Conservation (phyloP, 1,140 invertebrate species). For the Drosophila willistoni region DNA sequence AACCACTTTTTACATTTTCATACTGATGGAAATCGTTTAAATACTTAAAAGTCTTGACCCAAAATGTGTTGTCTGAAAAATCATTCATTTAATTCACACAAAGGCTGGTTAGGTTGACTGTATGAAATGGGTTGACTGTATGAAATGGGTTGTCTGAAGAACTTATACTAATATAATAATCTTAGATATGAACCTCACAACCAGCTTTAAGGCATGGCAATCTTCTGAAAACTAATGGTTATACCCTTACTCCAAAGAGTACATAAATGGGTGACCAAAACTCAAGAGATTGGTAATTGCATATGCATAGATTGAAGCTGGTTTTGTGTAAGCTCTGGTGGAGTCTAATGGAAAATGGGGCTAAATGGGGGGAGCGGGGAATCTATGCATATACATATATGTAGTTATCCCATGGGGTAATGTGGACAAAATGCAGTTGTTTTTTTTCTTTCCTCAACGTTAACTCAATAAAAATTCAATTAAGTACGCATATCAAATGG, state of each 20-base stretch:
- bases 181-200: too few relatives aligned
- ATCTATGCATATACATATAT: neutral
- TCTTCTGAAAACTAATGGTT: neutral
- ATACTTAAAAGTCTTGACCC: too few relatives aligned
- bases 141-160: too few relatives aligned
- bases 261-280: conserved; percentile 14
- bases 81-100: too few relatives aligned
- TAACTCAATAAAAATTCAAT: conserved; percentile 44
- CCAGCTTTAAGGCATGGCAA: too few relatives aligned
- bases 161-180: too few relatives aligned
- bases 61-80: too few relatives aligned
- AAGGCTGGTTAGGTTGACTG: too few relatives aligned
- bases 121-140: too few relatives aligned
- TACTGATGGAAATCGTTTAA: too few relatives aligned
- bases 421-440: conserved; percentile 17
- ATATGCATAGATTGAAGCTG: conserved; percentile 11
- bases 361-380: neutral
- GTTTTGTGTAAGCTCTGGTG: neutral
- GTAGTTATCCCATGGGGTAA: conserved; percentile 9
- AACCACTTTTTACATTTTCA: too few relatives aligned
- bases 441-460: conserved; percentile 38
- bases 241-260: neutral
- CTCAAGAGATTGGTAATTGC: conserved; percentile 20
- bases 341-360: neutral
- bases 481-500: conserved; percentile 67